Evolutionary conservation across 2,888 invertebrate genomes (phyloP).

Genomic region (Zygogramma bicolorata): DNA sequence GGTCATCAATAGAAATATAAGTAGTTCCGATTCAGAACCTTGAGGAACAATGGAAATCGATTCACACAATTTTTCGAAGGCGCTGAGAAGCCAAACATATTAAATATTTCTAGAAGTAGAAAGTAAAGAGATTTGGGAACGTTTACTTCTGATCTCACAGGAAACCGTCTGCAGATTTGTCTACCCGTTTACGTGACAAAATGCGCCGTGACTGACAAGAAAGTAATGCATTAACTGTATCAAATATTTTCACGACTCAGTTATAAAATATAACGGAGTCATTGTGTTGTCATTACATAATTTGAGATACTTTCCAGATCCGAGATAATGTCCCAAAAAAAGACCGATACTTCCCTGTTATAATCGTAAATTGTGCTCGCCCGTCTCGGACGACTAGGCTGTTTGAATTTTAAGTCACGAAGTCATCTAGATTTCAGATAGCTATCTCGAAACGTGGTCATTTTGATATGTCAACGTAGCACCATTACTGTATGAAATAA

Average conservation of each 20-base stretch:
- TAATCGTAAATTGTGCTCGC: slow-evolving; percentile 7
- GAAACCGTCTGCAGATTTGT: neutral
- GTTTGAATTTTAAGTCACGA: slow-evolving; percentile 27
- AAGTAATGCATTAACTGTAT: slow-evolving; percentile 3
- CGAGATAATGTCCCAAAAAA: slow-evolving; percentile 12
- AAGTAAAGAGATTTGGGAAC: too few relatives aligned
- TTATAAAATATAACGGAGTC: slow-evolving; percentile 30
- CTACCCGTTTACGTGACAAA: neutral
- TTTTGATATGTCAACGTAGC: slow-evolving; percentile 1
- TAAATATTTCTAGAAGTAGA: too few relatives aligned
- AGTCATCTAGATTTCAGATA: slow-evolving; percentile 31
- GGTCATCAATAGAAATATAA: too few relatives aligned
- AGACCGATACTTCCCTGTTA: slow-evolving; percentile 19
- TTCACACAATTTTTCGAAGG: too few relatives aligned
- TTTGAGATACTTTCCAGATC: slow-evolving; percentile 8
- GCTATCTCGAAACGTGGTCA: slow-evolving; percentile 19
- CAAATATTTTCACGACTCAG: slow-evolving; percentile 32
- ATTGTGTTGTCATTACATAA: slow-evolving; percentile 8
- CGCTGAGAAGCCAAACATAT: too few relatives aligned
- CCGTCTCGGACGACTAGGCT: neutral
- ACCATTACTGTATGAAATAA: neutral
- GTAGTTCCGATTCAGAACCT: too few relatives aligned
- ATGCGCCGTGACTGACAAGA: neutral
- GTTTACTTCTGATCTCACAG: neutral
- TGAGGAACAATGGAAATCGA: too few relatives aligned